Conservation (phyloP, 2,888 invertebrate species). For the Pantelozetes paolii region DNA sequence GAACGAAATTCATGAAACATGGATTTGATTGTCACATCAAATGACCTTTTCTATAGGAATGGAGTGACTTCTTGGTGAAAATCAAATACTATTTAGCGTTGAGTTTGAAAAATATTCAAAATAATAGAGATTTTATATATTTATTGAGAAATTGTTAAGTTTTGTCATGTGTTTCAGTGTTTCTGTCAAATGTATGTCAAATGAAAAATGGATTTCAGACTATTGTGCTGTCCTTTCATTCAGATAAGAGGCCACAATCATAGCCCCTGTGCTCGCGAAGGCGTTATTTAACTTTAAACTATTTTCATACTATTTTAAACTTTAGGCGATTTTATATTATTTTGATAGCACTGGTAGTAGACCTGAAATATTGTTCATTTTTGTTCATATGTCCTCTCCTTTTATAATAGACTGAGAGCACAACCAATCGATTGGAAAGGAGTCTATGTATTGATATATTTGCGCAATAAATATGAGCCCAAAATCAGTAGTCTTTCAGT, state of each 20-base stretch:
- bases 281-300: constrained; percentile 6
- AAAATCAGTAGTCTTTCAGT: constrained; percentile 21
- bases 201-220: constrained; percentile 32
- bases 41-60: too few relatives aligned
- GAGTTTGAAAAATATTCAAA: not conserved
- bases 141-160: not conserved
- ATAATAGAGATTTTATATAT: not conserved
- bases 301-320: constrained; percentile 21
- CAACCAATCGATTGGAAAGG: constrained; percentile 29
- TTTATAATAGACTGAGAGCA: not conserved
- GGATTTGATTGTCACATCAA: too few relatives aligned
- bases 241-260: constrained; percentile 37
- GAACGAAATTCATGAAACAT: too few relatives aligned
- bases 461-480: constrained; percentile 11
- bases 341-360: constrained; percentile 17
- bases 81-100: too few relatives aligned
- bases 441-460: not conserved
- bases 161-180: not conserved
- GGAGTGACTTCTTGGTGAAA: too few relatives aligned
- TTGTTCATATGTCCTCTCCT: constrained; percentile 10
- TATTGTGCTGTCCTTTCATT: constrained; percentile 19
- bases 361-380: constrained; percentile 25
- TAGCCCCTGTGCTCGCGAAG: constrained; percentile 10
- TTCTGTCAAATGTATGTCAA: constrained; percentile 28
- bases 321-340: constrained; percentile 28